Percentiles rank a stretch among this genome's conserved stretches.
Conservation (phyloP, 2,888 invertebrate genomes). For the Drosophila macrospina region DNA sequence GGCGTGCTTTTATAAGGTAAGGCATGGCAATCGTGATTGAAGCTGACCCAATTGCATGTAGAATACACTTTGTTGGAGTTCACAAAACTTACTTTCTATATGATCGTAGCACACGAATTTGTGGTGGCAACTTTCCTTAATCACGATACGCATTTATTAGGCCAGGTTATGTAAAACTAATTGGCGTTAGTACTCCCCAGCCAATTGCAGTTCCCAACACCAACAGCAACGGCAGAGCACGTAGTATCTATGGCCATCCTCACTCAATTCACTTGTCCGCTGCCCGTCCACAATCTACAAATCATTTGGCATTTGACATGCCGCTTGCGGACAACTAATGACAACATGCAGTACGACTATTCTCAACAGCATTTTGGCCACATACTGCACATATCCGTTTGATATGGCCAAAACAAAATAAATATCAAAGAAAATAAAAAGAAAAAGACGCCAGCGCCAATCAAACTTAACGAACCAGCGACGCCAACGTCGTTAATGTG, state of each 20-base stretch:
- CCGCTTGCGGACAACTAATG: conserved; percentile 75
- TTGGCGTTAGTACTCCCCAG: conserved; percentile 56
- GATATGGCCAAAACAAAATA: conserved; percentile 30
- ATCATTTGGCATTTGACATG: conserved; percentile 79
- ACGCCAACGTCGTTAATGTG: conserved; percentile 48
- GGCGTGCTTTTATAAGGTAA: conserved; percentile 66
- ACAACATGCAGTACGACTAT: conserved; percentile 57
- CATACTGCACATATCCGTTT: conserved; percentile 54
- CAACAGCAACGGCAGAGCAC: background rate
- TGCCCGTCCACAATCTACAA: conserved; percentile 59
- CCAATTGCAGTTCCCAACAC: conserved; percentile 28
- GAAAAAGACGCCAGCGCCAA: conserved; percentile 42
- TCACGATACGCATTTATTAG: conserved; percentile 66
- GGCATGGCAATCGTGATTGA: conserved; percentile 54
- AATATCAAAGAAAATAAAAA: conserved; percentile 1
- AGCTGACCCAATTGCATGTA: conserved; percentile 52
- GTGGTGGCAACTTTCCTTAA: conserved; percentile 74
- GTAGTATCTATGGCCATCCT: conserved; percentile 19
- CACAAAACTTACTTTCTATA: conserved; percentile 58
- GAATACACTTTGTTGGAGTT: conserved; percentile 22
- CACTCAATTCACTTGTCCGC: conserved; percentile 49
- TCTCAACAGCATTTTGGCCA: conserved; percentile 63
- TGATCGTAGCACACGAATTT: conserved; percentile 12
- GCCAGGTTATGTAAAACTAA: conserved; percentile 70
- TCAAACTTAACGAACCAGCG: conserved; percentile 49